Percentiles rank a stretch among this genome's conserved stretches.
Conservation (phyloP, 2,888 invertebrate genomes). For the Megamerina dolium region DNA sequence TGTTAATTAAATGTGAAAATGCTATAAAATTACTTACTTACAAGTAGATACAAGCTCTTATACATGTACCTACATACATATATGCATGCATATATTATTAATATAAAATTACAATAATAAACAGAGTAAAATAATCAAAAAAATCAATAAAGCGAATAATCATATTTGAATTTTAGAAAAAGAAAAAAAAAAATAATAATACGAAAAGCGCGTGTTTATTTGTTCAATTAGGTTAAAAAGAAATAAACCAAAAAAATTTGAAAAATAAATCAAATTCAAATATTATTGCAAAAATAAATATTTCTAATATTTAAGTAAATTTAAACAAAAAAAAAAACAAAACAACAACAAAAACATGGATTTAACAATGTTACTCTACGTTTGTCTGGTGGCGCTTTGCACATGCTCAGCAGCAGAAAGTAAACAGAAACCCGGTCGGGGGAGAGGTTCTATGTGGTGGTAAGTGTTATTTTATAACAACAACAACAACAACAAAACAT, state of each 20-base stretch:
- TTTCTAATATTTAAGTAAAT: no score
- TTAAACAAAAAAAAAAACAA: slow-evolving; percentile 6
- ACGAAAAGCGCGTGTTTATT: slow-evolving; percentile 5
- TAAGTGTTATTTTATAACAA: no score
- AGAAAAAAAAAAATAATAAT: slow-evolving; percentile 3
- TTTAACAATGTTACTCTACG: slow-evolving; percentile 39
- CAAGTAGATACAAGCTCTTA: background rate
- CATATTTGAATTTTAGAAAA: background rate
- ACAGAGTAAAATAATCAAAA: slow-evolving; percentile 3
- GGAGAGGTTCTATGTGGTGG: slow-evolving; percentile 91
- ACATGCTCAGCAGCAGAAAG: slow-evolving; percentile 37
- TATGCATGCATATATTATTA: background rate
- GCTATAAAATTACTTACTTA: background rate
- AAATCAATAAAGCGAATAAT: no score
- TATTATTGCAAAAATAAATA: no score
- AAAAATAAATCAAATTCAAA: slow-evolving; percentile 13
- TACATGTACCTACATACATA: background rate
- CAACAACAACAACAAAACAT: no score
- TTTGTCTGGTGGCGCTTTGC: slow-evolving; percentile 40
- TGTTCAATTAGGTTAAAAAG: slow-evolving; percentile 3
- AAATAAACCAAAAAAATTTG: background rate
- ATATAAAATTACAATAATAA: background rate
- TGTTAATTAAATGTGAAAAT: slow-evolving; percentile 47
- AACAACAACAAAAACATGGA: slow-evolving; percentile 41
- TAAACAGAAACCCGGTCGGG: slow-evolving; percentile 62